phyloP scores from a whole-genome alignment of 2,797 vertebrate genomes.

The Rhinella marina region DNA sequence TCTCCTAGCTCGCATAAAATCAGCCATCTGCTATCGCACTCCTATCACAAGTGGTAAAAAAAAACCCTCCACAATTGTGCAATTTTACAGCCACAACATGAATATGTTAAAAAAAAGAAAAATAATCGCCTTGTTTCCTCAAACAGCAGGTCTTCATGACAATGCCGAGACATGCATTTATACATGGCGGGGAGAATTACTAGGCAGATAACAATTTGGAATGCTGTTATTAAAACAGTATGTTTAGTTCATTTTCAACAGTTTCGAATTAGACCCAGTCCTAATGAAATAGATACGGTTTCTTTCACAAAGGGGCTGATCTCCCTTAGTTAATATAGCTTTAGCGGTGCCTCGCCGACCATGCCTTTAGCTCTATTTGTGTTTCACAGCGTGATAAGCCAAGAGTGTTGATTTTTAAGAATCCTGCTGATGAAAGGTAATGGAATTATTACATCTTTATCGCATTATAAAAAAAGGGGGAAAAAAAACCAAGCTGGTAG shows the following conservation, averaged over 20 bases:
- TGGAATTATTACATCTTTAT: conserved; percentile 86
- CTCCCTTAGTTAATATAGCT: conserved; percentile 84
- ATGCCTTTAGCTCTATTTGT: conserved; percentile 84
- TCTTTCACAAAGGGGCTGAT: conserved; percentile 85
- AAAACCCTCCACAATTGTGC: conserved; percentile 56
- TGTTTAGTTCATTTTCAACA: conserved; percentile 85
- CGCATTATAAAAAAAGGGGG: conserved; percentile 71
- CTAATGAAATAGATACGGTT: conserved; percentile 85
- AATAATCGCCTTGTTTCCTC: conserved; percentile 71
- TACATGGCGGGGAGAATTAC: conserved; percentile 81
- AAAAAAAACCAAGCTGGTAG: conserved; percentile 68
- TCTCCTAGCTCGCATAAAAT: conserved; percentile 56
- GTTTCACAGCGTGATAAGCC: conserved; percentile 85
- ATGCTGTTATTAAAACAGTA: conserved; percentile 86
- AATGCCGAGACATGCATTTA: conserved; percentile 75
- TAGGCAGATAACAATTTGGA: conserved; percentile 81
- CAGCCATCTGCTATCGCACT: conserved; percentile 55
- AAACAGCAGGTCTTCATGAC: conserved; percentile 79
- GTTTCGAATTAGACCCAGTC: conserved; percentile 84
- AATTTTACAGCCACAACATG: conserved; percentile 67
- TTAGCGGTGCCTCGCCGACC: conserved; percentile 78
- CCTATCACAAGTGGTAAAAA: conserved; percentile 41
- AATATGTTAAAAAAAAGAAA: conserved; percentile 65
- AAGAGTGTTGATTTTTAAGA: conserved; percentile 86
- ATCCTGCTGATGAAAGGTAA: conserved; percentile 86